Percentiles rank a stretch among this genome's conserved stretches.
These are phyloP conservation scores for Alfaro cultratus DNA, from an alignment of 2,797 vertebrate species.

Conservation along the genomic window DNA sequence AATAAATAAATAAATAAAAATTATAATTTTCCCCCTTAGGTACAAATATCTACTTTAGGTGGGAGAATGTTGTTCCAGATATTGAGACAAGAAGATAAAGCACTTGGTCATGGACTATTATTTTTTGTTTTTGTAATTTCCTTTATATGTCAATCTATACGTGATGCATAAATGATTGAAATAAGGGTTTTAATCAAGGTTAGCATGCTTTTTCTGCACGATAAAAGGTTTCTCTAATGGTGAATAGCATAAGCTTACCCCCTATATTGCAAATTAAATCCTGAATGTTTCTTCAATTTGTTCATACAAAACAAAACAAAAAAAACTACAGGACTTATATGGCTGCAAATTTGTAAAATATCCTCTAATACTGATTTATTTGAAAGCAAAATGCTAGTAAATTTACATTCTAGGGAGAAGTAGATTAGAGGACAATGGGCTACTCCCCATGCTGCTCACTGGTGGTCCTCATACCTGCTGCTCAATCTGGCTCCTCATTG, in stretches of 20 bases:
- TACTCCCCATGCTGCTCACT: constrained; percentile 27
- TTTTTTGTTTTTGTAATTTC: neutral
- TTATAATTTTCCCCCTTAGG: neutral
- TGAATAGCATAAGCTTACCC: neutral
- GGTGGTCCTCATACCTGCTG: constrained; percentile 65
- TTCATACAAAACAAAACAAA: neutral
- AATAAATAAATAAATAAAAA: neutral
- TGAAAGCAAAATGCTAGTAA: constrained; percentile 3
- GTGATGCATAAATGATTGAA: neutral
- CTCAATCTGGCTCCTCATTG: constrained; percentile 74
- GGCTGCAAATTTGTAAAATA: constrained; percentile 2
- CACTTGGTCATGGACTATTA: neutral
- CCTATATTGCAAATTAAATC: neutral
- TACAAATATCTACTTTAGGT: neutral
- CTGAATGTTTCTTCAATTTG: neutral
- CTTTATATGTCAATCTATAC: neutral
- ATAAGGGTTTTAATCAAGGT: neutral
- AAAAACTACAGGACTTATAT: neutral
- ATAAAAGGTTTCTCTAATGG: neutral
- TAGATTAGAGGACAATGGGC: constrained; percentile 34
- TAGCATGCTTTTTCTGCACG: neutral
- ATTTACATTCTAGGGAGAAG: constrained; percentile 28
- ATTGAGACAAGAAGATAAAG: neutral
- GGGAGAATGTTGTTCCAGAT: neutral
- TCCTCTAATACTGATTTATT: constrained; percentile 9